Conservation (phyloP, 2,888 invertebrate genomes). For the Xanthia icteritia region DNA sequence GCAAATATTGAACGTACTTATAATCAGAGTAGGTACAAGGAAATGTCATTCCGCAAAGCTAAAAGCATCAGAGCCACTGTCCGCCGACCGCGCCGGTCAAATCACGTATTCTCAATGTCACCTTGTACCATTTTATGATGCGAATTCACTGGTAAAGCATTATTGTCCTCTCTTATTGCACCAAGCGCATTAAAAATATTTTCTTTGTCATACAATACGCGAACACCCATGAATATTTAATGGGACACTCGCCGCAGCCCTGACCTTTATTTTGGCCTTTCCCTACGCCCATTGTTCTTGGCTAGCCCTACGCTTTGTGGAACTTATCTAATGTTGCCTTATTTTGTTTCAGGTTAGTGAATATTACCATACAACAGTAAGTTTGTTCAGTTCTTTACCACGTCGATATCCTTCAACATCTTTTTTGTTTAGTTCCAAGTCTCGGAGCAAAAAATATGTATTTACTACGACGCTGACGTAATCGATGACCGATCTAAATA, state of each 20-base stretch:
- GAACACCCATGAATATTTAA: slow-evolving; percentile 87
- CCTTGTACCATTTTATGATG: slow-evolving; percentile 73
- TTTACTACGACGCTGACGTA: slow-evolving; percentile 76
- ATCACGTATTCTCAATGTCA: slow-evolving; percentile 77
- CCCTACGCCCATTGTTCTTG: slow-evolving; percentile 82
- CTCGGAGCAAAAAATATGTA: slow-evolving; percentile 58
- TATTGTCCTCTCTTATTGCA: slow-evolving; percentile 73
- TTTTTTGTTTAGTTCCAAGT: slow-evolving; percentile 52
- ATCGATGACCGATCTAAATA: slow-evolving; percentile 79
- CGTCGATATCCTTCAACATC: slow-evolving; percentile 39
- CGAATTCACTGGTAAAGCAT: slow-evolving; percentile 57
- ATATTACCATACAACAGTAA: slow-evolving; percentile 54
- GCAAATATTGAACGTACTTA: slow-evolving; percentile 53
- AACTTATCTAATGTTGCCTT: slow-evolving; percentile 78
- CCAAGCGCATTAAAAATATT: slow-evolving; percentile 75
- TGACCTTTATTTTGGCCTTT: slow-evolving; percentile 87
- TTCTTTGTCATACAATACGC: slow-evolving; percentile 82
- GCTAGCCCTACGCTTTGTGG: slow-evolving; percentile 66
- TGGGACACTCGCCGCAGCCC: slow-evolving; percentile 77
- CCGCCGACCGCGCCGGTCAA: slow-evolving; percentile 65
- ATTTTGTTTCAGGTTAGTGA: slow-evolving; percentile 77
- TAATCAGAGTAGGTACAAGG: slow-evolving; percentile 62
- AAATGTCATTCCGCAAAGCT: slow-evolving; percentile 63
- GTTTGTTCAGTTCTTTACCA: slow-evolving; percentile 47
- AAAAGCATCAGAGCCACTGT: slow-evolving; percentile 48